A percentile compares a stretch with the other conserved stretches of the same genome.
phyloP scores from a whole-genome alignment of 2,888 invertebrate species.

The Limnephilus rhombicus region DNA sequence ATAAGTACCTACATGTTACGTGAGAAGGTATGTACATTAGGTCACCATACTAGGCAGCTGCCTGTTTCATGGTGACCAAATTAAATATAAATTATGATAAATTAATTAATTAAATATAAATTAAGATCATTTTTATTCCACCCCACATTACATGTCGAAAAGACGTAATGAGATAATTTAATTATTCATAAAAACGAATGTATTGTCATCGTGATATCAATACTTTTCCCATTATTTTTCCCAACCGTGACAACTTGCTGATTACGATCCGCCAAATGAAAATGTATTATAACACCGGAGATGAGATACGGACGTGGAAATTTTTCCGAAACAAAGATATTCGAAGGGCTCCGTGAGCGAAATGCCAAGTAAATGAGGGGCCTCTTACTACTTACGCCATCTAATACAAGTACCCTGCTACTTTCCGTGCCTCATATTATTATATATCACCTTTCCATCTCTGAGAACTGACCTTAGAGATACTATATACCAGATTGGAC shows the following conservation, averaged over 20 bases:
- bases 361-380: conserved; percentile 14
- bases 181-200: not conserved
- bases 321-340: conserved; percentile 12
- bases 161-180: not conserved
- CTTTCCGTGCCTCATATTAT: not conserved
- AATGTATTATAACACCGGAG: not conserved
- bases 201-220: not conserved
- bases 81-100: no score
- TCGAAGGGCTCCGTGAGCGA: not conserved
- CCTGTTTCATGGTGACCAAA: no score
- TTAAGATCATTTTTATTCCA: no score
- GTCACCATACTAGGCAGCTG: no score
- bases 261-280: not conserved
- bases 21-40: no score
- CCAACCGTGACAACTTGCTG: not conserved
- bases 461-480: not conserved
- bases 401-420: not conserved
- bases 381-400: not conserved
- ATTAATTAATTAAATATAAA: no score
- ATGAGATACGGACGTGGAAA: not conserved
- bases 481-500: not conserved
- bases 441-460: not conserved
- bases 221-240: not conserved
- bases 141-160: not conserved
- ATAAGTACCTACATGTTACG: no score